Base-by-base conservation (phyloP, 2,113 vertebrate genomes). In the Phyllostomus discolor region DNA sequence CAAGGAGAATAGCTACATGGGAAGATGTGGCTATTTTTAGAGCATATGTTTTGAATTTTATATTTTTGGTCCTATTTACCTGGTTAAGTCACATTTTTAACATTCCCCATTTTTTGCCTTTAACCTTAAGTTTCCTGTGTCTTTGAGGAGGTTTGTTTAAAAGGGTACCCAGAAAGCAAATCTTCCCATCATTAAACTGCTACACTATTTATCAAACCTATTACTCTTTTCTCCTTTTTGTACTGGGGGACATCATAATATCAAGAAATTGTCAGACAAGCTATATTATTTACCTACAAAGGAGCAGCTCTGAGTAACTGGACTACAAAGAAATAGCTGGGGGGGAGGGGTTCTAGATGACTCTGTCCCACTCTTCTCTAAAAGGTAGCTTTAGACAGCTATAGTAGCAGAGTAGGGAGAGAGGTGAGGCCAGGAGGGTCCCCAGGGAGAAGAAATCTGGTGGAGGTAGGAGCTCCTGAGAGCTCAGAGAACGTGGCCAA, bases 1-100 rank as follows among this genome's bases (percentile, higher is more conserved):
- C n/a, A 22, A 50, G 28, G 73, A 87, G 9, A 76, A 15, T 24
- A 57, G 41, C 24, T 89, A 38, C 24, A 14, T 7, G 54, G 2
- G 6, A 20, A 10, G 5, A 80, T 46, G 20, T 41, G 86, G 83
- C 14, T 94, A 91, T 73, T 35, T 91, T 93, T 95, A 93, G 83
- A 94, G 17, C 3, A 5, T 38, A 12, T 90, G 85, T 24, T 70
- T 91, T 76, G 33, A 93, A 78, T 1, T 82, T 88, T 69, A 48
- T 86, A 38, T 73, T 95, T 94, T 91, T 78, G 72, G 73, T 17
- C 50, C 72, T 64, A 6, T 73, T 98, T 93, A 90, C 66, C 90
- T 94, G 66, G 19, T 62, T 0, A 0, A 41, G 31, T 66, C 75
- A 92, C n/a, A 66, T 81, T 87, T 86, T 92, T 76, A 46, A 50